A percentile compares a stretch with the other conserved stretches of the same genome.
Conservation (phyloP, 2,113 vertebrate species). For the Mormoops blainvillei region DNA sequence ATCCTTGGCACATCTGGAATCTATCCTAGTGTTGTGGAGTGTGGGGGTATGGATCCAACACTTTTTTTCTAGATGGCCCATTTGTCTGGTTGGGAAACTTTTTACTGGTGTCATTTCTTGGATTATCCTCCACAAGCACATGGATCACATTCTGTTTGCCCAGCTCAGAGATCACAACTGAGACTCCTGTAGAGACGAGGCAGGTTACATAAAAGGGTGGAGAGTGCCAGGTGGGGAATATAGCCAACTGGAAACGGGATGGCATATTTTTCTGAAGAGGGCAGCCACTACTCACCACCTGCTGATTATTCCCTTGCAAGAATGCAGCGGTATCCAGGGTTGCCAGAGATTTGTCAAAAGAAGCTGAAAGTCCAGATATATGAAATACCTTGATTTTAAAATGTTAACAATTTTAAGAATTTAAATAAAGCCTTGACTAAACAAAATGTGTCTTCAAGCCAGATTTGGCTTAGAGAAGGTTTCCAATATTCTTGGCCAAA, state of each 20-base stretch:
- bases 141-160: constrained; percentile 56
- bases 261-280: constrained; percentile 52
- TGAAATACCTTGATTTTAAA: constrained; percentile 37
- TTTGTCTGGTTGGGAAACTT: constrained; percentile 32
- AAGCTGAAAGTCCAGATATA: constrained; percentile 11
- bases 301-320: background rate
- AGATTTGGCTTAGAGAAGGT: background rate
- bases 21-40: background rate
- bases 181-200: constrained; percentile 48
- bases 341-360: constrained; percentile 41
- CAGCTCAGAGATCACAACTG: constrained; percentile 24
- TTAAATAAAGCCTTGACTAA: constrained; percentile 33
- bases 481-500: constrained; percentile 3
- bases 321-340: background rate
- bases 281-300: constrained; percentile 9
- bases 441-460: constrained; percentile 21
- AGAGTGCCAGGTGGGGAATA: constrained; percentile 37
- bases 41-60: background rate
- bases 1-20: background rate
- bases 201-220: constrained; percentile 63
- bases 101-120: constrained; percentile 36
- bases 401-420: background rate
- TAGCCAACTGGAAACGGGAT: constrained; percentile 54
- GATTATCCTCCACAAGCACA: background rate
- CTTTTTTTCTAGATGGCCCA: background rate